Evolutionary conservation across 2,797 vertebrate species (phyloP), one percentile per base, ranked within the genome.

Genomic region (Gephyroberyx darwinii): DNA sequence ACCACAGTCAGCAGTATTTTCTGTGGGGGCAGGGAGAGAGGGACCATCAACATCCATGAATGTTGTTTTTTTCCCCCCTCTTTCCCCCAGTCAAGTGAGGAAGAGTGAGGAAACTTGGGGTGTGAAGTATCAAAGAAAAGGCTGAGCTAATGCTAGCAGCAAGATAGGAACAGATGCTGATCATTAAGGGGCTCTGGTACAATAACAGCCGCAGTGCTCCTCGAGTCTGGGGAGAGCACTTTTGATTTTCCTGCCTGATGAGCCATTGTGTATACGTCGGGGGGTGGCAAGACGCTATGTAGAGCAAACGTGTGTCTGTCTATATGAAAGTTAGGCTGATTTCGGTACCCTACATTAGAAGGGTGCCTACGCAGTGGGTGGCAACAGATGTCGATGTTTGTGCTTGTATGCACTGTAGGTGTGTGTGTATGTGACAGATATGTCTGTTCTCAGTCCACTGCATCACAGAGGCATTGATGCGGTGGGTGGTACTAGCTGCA

Each of bases 171-270:
- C 91, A 91, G 90, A 91, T 91, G 92, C 88, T 89, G 89, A 89
- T 92, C 89, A 92, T 92, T 92, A 92, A 88, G 88, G 67, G 84
- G 84, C 85, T 87, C 71, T 83, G 83, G 77, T 89, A 88, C 84
- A 89, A 90, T 90, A 90, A 90, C 90, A 89, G 84, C 86, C 77
- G 73, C 84, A 83, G 69, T 67, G 81, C 86, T 88, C 83, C 85
- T 85, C 19, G 55, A 89, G 86, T 84, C 84, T 90, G 86, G 88
- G 90, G 87, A 91, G 81, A 80, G 80, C 13, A 50, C 81, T 88
- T 91, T 88, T 86, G 88, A 91, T 91, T 89, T 86, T 83, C 75
- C 79, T 90, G 88, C 86, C 88, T 89, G 90, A 90, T 89, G 89
- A 92, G 90, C 87, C 86, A 71, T 80, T 86, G 86, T 89, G 88